Conservation (phyloP, 92 coral and sea anemone genomes). For the Epizoanthus rinbou region DNA sequence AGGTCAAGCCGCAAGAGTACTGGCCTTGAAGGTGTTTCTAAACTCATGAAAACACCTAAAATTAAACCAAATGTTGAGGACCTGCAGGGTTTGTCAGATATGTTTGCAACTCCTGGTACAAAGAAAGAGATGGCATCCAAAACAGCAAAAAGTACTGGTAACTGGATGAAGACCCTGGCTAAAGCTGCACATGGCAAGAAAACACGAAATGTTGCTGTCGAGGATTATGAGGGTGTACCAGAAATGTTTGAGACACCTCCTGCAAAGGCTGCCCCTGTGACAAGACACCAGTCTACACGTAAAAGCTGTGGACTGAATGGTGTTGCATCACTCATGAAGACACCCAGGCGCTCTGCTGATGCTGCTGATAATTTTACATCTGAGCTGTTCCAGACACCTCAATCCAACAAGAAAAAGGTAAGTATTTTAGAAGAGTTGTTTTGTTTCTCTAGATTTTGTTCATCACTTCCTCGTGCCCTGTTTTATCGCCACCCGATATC, state of each 20-base stretch:
- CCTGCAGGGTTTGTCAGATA: slow-evolving; percentile 59
- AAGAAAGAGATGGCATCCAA: slow-evolving; percentile 25
- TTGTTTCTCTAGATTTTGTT: too few species aligned
- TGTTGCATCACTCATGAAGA: slow-evolving; percentile 46
- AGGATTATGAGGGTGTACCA: slow-evolving; percentile 58
- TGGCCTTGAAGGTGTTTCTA: slow-evolving; percentile 59
- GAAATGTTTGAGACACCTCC: slow-evolving; percentile 74
- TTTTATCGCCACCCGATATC: too few species aligned
- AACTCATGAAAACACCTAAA: slow-evolving; percentile 65
- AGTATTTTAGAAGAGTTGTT: neutral
- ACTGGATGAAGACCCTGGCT: slow-evolving; percentile 76
- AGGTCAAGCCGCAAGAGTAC: slow-evolving; percentile 59
- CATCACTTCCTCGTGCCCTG: too few species aligned
- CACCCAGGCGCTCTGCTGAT: slow-evolving; percentile 35
- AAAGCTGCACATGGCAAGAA: slow-evolving; percentile 57
- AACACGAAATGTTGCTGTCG: slow-evolving; percentile 30
- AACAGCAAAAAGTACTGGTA: slow-evolving; percentile 47
- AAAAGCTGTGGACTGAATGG: slow-evolving; percentile 35
- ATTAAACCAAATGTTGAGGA: slow-evolving; percentile 48
- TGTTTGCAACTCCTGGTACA: slow-evolving; percentile 66
- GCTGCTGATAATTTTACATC: slow-evolving; percentile 43
- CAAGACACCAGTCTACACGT: slow-evolving; percentile 6
- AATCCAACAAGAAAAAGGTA: slow-evolving; percentile 14
- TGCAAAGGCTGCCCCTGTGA: neutral
- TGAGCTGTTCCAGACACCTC: slow-evolving; percentile 51